Conservation (phyloP, 1,140 invertebrate genomes). For the Triops cancriformis region DNA sequence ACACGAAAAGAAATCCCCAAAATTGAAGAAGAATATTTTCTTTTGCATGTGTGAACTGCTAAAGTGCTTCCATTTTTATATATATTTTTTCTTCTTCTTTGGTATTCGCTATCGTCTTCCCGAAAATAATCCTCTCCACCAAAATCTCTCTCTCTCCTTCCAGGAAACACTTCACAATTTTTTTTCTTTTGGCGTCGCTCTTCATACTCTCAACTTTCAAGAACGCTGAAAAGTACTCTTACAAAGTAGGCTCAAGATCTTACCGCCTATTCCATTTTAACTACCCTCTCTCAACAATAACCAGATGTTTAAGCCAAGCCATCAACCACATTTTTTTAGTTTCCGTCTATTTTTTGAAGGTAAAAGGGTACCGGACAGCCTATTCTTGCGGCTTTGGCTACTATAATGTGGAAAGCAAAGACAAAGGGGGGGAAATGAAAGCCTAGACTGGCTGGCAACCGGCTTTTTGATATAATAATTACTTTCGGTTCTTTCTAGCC, state of each 20-base stretch:
- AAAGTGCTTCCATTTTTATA: background rate
- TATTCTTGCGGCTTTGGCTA: too few relatives aligned
- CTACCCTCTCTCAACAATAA: background rate
- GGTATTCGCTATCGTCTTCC: background rate
- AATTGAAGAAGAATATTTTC: background rate
- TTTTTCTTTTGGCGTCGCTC: too few relatives aligned
- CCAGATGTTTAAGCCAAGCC: background rate
- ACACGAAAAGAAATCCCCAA: background rate
- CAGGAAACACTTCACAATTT: too few relatives aligned
- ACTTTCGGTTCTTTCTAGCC: too few relatives aligned
- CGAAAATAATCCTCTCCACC: background rate
- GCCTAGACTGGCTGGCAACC: too few relatives aligned
- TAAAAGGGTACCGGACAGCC: background rate
- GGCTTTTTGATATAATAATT: too few relatives aligned
- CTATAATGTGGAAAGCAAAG: too few relatives aligned
- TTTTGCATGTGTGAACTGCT: background rate
- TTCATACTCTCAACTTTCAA: background rate
- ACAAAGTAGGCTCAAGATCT: background rate
- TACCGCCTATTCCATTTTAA: too few relatives aligned
- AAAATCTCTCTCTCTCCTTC: background rate
- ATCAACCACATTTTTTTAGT: background rate
- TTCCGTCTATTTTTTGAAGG: background rate
- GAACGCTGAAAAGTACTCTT: background rate
- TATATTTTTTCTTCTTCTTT: background rate
- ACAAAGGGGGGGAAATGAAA: too few relatives aligned